A percentile compares a stretch with the other conserved stretches of the same genome.
These are phyloP conservation scores for Corythoichthys intestinalis DNA, from an alignment of 2,113 vertebrate species.

Conservation along the genomic window DNA sequence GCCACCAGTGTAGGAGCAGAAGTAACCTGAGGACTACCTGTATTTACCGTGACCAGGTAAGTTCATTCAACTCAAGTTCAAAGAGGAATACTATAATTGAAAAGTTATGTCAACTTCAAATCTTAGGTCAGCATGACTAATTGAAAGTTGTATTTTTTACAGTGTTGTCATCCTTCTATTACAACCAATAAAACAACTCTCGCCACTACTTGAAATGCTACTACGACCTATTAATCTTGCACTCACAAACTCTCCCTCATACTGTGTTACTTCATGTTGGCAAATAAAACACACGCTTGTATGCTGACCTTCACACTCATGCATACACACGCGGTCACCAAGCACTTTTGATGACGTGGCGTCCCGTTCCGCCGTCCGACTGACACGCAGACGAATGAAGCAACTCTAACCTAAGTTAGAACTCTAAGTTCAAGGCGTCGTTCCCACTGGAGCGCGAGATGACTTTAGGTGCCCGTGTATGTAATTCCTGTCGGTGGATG, in stretches of 20 bases:
- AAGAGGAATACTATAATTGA: too few relatives aligned
- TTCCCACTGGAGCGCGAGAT: neutral
- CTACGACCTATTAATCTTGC: neutral
- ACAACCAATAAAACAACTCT: too few relatives aligned
- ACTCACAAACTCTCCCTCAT: neutral
- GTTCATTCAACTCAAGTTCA: too few relatives aligned
- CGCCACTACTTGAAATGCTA: too few relatives aligned
- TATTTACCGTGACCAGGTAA: too few relatives aligned
- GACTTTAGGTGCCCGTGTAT: constrained; percentile 5
- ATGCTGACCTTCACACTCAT: constrained; percentile 19
- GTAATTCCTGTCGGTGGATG: constrained; percentile 19
- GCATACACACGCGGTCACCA: constrained; percentile 3
- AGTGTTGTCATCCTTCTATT: too few relatives aligned
- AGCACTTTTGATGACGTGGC: constrained; percentile 22
- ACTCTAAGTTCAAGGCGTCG: neutral
- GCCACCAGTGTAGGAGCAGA: too few relatives aligned
- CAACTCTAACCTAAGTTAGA: neutral
- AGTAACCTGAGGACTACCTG: too few relatives aligned
- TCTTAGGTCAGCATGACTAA: too few relatives aligned
- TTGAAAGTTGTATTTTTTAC: too few relatives aligned
- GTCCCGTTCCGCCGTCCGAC: constrained; percentile 14
- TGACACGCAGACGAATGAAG: constrained; percentile 13
- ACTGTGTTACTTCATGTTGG: constrained; percentile 2
- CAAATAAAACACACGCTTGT: neutral
- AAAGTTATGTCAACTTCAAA: too few relatives aligned